Evolutionary conservation across 2,113 vertebrate genomes (phyloP).

Genomic region (Aptenodytes forsteri): DNA sequence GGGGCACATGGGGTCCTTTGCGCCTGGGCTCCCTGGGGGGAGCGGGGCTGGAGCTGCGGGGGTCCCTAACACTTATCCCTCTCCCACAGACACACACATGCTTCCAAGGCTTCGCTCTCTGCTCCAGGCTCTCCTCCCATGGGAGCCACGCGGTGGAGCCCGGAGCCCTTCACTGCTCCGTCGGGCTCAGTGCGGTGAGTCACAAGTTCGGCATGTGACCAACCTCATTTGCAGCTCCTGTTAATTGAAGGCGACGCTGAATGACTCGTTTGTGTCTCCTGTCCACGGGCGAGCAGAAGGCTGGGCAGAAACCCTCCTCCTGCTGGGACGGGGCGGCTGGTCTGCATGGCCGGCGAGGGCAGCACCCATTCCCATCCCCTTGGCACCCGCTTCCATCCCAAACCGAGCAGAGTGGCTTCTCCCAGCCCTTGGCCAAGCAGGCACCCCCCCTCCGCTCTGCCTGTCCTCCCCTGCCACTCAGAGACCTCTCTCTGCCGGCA

Average conservation of each 20-base stretch:
- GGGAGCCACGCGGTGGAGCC: not conserved
- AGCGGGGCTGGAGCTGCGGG: not conserved
- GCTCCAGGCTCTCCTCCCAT: not conserved
- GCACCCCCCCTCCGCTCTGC: not conserved
- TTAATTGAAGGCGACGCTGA: slow-evolving; percentile 25
- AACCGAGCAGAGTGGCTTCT: not conserved
- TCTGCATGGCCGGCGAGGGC: accelerated
- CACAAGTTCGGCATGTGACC: not conserved
- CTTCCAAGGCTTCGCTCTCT: not conserved
- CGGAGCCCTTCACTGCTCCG: not conserved
- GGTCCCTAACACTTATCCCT: not conserved
- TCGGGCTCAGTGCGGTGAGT: not conserved
- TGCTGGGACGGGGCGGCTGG: not conserved
- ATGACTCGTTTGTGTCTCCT: slow-evolving; percentile 19
- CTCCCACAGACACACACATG: not conserved
- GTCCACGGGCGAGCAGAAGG: not conserved
- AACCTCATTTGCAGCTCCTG: slow-evolving; percentile 23
- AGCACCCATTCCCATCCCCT: not conserved
- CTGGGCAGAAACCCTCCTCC: not conserved
- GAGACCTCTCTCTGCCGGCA: not conserved
- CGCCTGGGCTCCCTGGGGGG: accelerated
- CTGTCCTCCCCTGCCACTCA: not conserved
- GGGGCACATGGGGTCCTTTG: not conserved
- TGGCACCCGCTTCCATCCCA: not conserved
- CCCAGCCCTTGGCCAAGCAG: not conserved